Percentiles rank a stretch among this genome's conserved stretches.
phyloP scores from a whole-genome alignment of 1,140 invertebrate species.

The Solenopsis fugax region DNA sequence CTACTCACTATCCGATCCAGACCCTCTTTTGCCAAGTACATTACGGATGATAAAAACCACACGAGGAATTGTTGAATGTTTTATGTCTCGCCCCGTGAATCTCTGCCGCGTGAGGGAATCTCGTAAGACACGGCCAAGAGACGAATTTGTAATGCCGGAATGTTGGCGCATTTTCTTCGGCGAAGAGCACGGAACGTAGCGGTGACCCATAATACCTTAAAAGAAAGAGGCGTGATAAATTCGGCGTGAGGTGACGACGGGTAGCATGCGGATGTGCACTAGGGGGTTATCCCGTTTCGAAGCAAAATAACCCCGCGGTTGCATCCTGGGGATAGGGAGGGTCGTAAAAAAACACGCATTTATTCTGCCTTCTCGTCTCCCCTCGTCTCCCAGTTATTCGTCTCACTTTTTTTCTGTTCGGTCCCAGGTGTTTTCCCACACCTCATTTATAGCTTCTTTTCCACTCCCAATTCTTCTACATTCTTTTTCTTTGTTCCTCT shows the following conservation, averaged over 20 bases:
- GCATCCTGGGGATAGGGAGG: constrained; percentile 27
- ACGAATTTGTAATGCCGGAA: constrained; percentile 54
- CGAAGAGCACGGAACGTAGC: neutral
- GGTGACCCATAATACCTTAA: constrained; percentile 38
- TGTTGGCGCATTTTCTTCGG: constrained; percentile 4
- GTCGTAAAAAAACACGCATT: constrained; percentile 62
- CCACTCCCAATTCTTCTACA: neutral
- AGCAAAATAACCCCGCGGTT: constrained; percentile 57
- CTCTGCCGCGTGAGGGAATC: neutral
- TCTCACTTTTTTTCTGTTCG: neutral
- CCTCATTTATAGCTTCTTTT: neutral
- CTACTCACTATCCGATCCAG: constrained; percentile 45
- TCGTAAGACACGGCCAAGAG: constrained; percentile 28
- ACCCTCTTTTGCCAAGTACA: constrained; percentile 15
- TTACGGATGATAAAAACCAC: constrained; percentile 47
- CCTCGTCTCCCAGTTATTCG: constrained; percentile 19
- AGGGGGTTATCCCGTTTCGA: constrained; percentile 40
- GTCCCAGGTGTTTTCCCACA: constrained; percentile 41
- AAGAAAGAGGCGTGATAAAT: constrained; percentile 53
- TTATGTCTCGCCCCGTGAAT: constrained; percentile 29
- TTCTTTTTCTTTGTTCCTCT: neutral
- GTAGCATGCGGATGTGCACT: neutral
- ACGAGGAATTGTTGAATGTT: constrained; percentile 9
- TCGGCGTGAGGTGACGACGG: constrained; percentile 29
- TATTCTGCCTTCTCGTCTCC: constrained; percentile 14